Evolutionary conservation across 2,888 invertebrate species (phyloP), one percentile per base, ranked within the genome.

Genomic region (Microplitis deprimator): DNA sequence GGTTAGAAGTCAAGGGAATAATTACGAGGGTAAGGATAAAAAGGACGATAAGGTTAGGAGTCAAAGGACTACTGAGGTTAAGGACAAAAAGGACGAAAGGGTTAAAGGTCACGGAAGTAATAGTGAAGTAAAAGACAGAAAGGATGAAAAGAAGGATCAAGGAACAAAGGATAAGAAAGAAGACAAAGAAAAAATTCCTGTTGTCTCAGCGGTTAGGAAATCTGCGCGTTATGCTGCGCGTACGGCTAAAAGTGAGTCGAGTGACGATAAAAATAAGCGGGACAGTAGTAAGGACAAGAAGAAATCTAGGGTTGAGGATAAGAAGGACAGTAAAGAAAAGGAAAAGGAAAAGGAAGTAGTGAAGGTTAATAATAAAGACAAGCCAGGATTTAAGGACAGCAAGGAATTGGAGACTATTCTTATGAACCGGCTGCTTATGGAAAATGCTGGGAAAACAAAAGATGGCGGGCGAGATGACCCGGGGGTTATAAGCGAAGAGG

Each of bases 401-500:
- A 29, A 29, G 29, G 29, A 29, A 29, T 3, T 29, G 29, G 29
- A 29, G 4, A 2, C 3, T 29, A 29, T 29, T 29, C 29, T 29
- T 29, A 3, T 29, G 29, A 29, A 29, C 3, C 29, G 29, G 29
- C 29, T 29, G 29, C 29, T 29, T 29, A 3, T 29, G 29, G 29
- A 29, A 29, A 29, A 29, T 4, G 3, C 29, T 29, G 0, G 29
- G 29, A 29, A 29, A 0, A 29, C 29, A 4, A 29, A 29, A 29
- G 29, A 29, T 29, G 29, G 29, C 29, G 29, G 2, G 3, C 29
- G 29, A 29, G 29, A 29, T 38, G 38, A 50, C 13, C 50, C 8
- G 13, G 50, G 6, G 20, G 7, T n/a, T 38, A 20, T 41, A 29
- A 59, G 8, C 64, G 41, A 16, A 17, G 76, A 79, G 6, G 73